Evolutionary conservation across 2,888 invertebrate genomes (phyloP).

Genomic region (Nasonovia ribisnigri): DNA sequence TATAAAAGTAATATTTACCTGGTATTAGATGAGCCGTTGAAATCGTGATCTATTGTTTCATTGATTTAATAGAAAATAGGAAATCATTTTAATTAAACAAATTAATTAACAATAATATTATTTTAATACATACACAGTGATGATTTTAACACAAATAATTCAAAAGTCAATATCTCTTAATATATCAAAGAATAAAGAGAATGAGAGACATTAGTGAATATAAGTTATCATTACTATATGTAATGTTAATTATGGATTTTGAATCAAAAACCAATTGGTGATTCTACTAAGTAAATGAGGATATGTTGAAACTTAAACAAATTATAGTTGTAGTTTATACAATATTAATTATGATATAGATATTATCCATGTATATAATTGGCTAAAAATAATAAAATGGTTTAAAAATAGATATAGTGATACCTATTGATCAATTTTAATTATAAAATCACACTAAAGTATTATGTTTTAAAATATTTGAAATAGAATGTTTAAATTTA

Average conservation of each 20-base stretch:
- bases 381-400: not conserved
- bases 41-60: slow-evolving; percentile 43
- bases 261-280: not conserved
- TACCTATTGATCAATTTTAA: not conserved
- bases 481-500: slow-evolving; percentile 40
- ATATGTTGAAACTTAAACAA: not conserved
- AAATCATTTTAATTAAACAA: not conserved
- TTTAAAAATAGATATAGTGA: not conserved
- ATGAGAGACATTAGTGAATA: not conserved
- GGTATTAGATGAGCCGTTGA: slow-evolving; percentile 40
- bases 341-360: not conserved
- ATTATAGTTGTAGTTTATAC: not conserved
- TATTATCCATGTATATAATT: not conserved
- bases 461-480: not conserved
- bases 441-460: not conserved
- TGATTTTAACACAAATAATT: not conserved
- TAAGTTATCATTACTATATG: not conserved
- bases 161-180: not conserved
- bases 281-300: not conserved
- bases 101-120: not conserved
- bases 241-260: not conserved
- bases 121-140: not conserved
- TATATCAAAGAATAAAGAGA: not conserved
- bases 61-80: not conserved
- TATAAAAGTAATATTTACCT: slow-evolving; percentile 32